These are phyloP conservation scores for Calephelis nemesis DNA, from an alignment of 1,140 invertebrate species.

Conservation along the genomic window DNA sequence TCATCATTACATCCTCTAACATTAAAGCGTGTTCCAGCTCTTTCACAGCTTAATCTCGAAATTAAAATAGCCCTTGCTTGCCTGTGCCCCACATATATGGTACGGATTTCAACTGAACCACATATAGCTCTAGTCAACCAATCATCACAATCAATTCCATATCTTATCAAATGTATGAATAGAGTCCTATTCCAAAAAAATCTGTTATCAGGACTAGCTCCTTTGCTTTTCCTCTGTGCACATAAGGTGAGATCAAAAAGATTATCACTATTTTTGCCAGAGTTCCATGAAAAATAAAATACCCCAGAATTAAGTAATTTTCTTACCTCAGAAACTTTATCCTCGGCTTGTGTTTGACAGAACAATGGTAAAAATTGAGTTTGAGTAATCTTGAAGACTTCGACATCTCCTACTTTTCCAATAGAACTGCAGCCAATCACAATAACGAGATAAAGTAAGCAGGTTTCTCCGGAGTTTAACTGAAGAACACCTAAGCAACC, in stretches of 20 bases:
- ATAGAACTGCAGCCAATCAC: constrained; percentile 97
- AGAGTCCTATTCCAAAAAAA: constrained; percentile 99
- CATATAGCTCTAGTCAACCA: constrained; percentile 97
- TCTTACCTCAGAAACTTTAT: constrained; percentile 88
- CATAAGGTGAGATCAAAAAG: constrained; percentile 94
- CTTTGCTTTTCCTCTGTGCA: constrained; percentile 91
- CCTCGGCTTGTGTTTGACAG: constrained; percentile 85
- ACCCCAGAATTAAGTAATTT: constrained; percentile 97
- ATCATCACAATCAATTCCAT: constrained; percentile 90
- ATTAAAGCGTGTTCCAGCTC: constrained; percentile 97
- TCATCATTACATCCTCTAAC: constrained; percentile 99
- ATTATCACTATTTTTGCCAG: constrained; percentile 64
- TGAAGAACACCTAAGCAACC: constrained; percentile 95
- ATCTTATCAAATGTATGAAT: constrained; percentile 94
- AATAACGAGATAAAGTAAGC: constrained; percentile 91
- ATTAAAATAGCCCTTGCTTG: constrained; percentile 96
- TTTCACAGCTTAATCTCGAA: constrained; percentile 97
- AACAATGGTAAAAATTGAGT: constrained; percentile 93
- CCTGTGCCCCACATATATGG: constrained; percentile 95
- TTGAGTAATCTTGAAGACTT: constrained; percentile 96
- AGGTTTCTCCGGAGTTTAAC: constrained; percentile 90
- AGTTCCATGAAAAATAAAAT: constrained; percentile 95
- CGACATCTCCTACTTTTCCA: constrained; percentile 95
- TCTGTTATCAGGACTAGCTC: constrained; percentile 90
- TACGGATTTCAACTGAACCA: constrained; percentile 96